Conservation (phyloP, 2,797 vertebrate genomes). For the Falco naumanni region DNA sequence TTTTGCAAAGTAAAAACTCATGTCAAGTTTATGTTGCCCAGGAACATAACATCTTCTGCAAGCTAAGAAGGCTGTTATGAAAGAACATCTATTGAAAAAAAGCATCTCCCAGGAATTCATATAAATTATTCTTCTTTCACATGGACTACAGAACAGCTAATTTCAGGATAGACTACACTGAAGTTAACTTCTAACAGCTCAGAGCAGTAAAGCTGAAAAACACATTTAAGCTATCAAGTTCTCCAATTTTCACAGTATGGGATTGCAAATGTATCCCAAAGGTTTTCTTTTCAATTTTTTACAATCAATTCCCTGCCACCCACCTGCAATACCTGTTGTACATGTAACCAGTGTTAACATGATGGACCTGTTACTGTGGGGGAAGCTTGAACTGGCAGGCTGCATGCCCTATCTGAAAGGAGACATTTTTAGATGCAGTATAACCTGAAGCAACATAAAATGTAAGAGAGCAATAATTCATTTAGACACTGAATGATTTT, state of each 20-base stretch:
- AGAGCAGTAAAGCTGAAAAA: not conserved
- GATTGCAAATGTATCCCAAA: not conserved
- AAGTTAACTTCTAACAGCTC: not conserved
- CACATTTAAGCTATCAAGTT: not conserved
- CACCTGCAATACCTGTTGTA: not conserved
- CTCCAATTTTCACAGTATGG: not conserved
- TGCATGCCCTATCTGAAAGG: not conserved
- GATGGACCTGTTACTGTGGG: not conserved
- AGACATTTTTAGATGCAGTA: not conserved
- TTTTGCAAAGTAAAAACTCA: not conserved
- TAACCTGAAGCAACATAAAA: conserved; percentile 12
- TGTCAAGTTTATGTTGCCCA: not conserved
- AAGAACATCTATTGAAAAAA: not conserved
- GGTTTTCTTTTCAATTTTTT: not conserved
- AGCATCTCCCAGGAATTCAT: not conserved
- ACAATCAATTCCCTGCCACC: not conserved
- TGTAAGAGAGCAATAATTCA: not conserved
- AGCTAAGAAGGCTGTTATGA: not conserved
- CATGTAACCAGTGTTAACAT: not conserved
- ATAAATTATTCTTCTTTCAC: not conserved
- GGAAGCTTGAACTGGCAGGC: not conserved
- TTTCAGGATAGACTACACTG: not conserved
- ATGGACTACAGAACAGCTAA: not conserved
- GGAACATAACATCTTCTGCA: not conserved
- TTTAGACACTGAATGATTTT: not conserved